phyloP scores from a whole-genome alignment of 2,888 invertebrate genomes.

The Alviniconcha strummeri region DNA sequence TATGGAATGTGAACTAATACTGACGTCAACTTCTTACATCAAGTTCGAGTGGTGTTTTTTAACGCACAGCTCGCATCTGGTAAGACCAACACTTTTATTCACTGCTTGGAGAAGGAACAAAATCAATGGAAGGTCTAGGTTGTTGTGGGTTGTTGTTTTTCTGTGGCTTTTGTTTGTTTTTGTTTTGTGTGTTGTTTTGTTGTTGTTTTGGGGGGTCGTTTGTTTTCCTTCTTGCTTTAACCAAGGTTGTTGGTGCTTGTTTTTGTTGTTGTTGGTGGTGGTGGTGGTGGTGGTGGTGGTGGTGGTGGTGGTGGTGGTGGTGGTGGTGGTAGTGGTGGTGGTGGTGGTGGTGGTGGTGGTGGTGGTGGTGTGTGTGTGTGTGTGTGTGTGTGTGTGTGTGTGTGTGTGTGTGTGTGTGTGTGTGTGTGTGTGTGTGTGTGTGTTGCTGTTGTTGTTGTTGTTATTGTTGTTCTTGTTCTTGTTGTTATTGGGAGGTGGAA shows the following conservation, averaged over 20 bases:
- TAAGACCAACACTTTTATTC: background rate
- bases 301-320: background rate
- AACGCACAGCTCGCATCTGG: background rate
- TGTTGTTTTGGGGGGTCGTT: background rate
- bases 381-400: background rate
- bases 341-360: background rate
- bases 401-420: background rate
- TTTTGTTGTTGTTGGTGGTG: background rate
- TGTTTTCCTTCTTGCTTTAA: background rate
- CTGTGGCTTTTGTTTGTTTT: background rate
- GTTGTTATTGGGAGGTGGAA: too few relatives aligned
- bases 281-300: background rate
- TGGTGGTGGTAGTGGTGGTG: background rate
- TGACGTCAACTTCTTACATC: too few relatives aligned
- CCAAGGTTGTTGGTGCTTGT: background rate
- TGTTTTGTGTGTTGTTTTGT: background rate
- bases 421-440: slow-evolving; percentile 1
- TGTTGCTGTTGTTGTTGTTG: background rate
- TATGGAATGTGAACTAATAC: too few relatives aligned
- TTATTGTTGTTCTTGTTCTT: too few relatives aligned
- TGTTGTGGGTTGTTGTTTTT: background rate
- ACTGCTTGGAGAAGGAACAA: background rate
- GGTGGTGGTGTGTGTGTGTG: background rate
- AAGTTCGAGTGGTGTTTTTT: too few relatives aligned
- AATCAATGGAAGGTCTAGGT: background rate